Base-by-base conservation (phyloP, 2,888 invertebrate species). In the Emesis russula region DNA sequence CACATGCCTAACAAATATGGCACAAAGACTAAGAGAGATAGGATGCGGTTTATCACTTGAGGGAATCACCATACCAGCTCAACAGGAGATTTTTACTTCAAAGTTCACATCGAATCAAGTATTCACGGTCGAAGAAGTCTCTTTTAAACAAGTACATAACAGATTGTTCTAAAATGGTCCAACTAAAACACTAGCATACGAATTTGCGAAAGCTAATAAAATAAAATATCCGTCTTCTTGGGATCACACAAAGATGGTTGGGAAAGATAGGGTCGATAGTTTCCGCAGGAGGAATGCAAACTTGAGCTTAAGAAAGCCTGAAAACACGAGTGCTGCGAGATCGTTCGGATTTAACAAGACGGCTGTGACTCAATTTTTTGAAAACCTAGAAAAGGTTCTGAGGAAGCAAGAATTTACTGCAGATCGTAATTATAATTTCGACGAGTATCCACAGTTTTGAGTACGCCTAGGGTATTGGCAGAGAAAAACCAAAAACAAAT, bases 211-310 rank as follows among this genome's bases (percentile, higher is more conserved):
- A 53, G 78, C 70, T 2, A 87, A 81, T 82, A 11, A 89, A 18
- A 41, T 87, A 7, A 74, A 85, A 38, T 80, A 77, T 86, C 86
- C 75, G 38, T 25, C 83, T 48, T 82, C 63, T 41, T 84, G 86
- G 84, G 33, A 85, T 76, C 75, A 91, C 15, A 95, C 94, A 85
- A 66, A 91, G 88, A 87, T 90, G 79, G 95, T 96, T 18, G 78
- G 96, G 96, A 13, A 89, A 18, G 58, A 3, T 6, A 18, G 58
- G 58, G 5, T 58, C 5, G 58, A 25, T 6, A 5, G 3, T 4
- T 58, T 95, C 90, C 83, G 96, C 31, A 94, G 87, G 11, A 81
- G 91, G 2, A 81, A 94, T n/a, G 87, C 84, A 53, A 88, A 94
- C 76, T 77, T 93, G 38, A 93, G 93, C 31, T 81, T 94, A 18